Evolutionary conservation across 2,888 invertebrate species (phyloP), one percentile per base, ranked within the genome.

Genomic region (Thereva unica): DNA sequence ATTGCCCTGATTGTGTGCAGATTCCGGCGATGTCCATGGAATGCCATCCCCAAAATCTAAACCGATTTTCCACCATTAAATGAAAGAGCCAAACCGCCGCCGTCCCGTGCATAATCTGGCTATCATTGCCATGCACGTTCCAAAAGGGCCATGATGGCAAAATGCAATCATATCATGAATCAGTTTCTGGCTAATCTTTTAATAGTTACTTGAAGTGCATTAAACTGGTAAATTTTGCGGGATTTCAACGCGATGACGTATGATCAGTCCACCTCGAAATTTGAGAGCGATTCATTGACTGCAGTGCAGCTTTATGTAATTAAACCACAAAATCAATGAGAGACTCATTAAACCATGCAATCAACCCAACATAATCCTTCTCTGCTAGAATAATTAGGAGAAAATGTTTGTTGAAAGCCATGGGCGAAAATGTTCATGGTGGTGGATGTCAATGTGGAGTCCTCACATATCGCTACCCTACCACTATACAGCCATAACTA

Each of bases 221-320:
- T 61, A 61, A 61, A 61, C 61, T 61, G 50, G 61, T 61, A 49
- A 61, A 61, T 61, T 61, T 61, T 50, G 10, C 23, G 23, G 23
- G 23, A 34, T 37, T 41, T 61, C 41, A n/a, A 10, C 9, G 61
- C 35, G 9, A 44, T 61, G 61, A 61, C 61, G 61, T 61, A 61
- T 61, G 61, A 61, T 61, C 59, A 50, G 23, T 23, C 61, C 61
- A 61, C 50, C 50, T 61, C 61, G 50, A 61, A 61, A 38, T 49
- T 61, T 37, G 54, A 23, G 23, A 49, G 45, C 64, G 63, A 56
- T 68, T 66, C 68, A 68, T 68, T 68, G 68, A 68, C 68, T 68
- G 68, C 68, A 68, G 40, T 68, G 68, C 68, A 68, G 68, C 68
- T 68, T 66, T 68, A 68, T 68, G 68, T 68, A 68, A 68, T 68